Conservation (phyloP, 1,140 invertebrate species). For the Telenomus remus region DNA sequence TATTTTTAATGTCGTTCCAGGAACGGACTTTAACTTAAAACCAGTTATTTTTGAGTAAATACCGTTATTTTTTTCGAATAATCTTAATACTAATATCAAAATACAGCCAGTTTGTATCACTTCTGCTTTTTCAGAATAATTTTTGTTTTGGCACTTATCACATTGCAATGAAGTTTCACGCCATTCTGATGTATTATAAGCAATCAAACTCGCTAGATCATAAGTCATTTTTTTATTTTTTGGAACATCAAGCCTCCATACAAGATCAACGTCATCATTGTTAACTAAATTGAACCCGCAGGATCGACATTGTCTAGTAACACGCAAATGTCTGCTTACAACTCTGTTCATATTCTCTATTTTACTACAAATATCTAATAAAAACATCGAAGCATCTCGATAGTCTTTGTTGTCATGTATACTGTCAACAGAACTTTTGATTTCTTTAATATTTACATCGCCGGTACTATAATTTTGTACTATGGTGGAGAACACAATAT, state of each 20-base stretch:
- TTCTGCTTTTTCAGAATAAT: slow-evolving; percentile 3
- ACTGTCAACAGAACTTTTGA: not conserved
- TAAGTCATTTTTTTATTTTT: slow-evolving; percentile 9
- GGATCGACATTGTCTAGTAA: not conserved
- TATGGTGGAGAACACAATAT: no score
- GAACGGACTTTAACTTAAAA: slow-evolving; percentile 13
- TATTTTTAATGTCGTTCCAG: not conserved
- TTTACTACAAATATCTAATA: not conserved
- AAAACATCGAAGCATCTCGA: slow-evolving; percentile 15
- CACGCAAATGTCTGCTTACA: not conserved
- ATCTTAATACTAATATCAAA: slow-evolving; percentile 11
- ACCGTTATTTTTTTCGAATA: slow-evolving; percentile 17
- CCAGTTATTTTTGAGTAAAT: slow-evolving; percentile 7
- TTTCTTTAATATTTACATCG: not conserved
- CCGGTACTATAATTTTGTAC: not conserved
- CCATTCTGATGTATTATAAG: slow-evolving; percentile 6
- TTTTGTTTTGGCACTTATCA: not conserved
- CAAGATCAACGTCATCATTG: slow-evolving; percentile 15
- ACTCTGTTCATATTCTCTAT: slow-evolving; percentile 4
- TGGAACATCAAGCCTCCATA: slow-evolving; percentile 5
- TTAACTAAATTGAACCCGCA: slow-evolving; percentile 16
- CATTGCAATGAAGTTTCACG: not conserved
- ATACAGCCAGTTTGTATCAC: slow-evolving; percentile 1
- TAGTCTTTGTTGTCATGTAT: not conserved
- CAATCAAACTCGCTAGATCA: slow-evolving; percentile 1